Evolutionary conservation across 2,113 vertebrate species (phyloP).

Genomic region (Ardeotis arabs): DNA sequence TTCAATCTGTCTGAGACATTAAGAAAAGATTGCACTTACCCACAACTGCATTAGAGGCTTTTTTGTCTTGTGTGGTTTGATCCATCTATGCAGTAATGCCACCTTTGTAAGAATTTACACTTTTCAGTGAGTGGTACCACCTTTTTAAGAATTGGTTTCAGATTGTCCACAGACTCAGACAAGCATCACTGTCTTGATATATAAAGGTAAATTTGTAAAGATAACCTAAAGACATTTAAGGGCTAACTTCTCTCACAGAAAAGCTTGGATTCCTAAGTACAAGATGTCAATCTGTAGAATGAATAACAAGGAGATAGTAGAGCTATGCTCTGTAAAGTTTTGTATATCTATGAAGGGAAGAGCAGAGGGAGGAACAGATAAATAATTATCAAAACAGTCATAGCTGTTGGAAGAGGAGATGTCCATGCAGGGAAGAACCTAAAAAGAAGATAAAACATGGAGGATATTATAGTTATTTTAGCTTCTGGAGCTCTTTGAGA

Average conservation of each 20-base stretch:
- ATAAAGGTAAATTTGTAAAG: background rate
- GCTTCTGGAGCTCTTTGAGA: background rate
- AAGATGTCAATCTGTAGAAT: background rate
- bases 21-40: background rate
- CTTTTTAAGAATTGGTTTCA: background rate
- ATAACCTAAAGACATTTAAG: background rate
- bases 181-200: background rate
- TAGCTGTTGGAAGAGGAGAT: background rate
- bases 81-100: background rate
- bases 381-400: background rate
- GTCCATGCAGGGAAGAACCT: background rate
- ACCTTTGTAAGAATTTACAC: background rate
- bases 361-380: background rate
- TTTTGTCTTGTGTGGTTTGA: background rate
- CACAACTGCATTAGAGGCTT: background rate
- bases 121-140: background rate
- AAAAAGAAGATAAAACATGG: background rate
- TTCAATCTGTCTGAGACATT: background rate
- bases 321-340: background rate
- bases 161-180: background rate
- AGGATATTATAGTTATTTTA: background rate
- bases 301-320: background rate
- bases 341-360: background rate
- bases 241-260: background rate
- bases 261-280: background rate